Evolutionary conservation across 2,113 vertebrate genomes (phyloP).

Genomic region (Salvelinus alpinus): DNA sequence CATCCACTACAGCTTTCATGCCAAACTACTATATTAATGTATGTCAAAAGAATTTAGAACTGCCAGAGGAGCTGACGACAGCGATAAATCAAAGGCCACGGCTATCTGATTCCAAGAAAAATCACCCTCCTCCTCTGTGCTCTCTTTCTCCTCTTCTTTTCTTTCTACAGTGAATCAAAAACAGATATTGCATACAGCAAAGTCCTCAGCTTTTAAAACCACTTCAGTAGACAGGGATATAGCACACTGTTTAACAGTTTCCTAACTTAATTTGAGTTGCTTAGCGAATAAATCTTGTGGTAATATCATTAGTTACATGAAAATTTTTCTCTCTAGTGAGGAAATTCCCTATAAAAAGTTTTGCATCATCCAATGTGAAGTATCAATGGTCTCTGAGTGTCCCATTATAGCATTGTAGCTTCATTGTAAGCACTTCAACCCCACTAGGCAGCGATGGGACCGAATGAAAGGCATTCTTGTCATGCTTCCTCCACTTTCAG

Average conservation of each 20-base stretch:
- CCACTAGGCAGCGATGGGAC: constrained; percentile 3
- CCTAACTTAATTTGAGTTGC: constrained; percentile 1
- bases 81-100: background rate
- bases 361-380: too few species aligned
- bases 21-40: constrained; percentile 9
- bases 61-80: constrained; percentile 17
- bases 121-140: background rate
- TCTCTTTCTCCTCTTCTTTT: background rate
- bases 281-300: background rate
- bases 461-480: constrained; percentile 57
- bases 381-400: constrained; percentile 9
- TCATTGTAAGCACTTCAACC: constrained; percentile 34
- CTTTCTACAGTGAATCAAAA: constrained; percentile 36
- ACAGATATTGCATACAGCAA: constrained; percentile 22
- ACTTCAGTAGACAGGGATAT: background rate
- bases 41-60: constrained; percentile 32
- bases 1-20: constrained; percentile 3
- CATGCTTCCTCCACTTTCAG: constrained; percentile 43
- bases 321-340: background rate
- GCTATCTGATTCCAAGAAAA: constrained; percentile 9
- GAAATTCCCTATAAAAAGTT: background rate
- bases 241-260: background rate
- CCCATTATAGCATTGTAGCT: constrained; percentile 10
- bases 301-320: background rate
- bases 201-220: background rate